These are phyloP conservation scores for Gymnorhina tibicen DNA, from an alignment of 2,113 vertebrate species.

Conservation along the genomic window DNA sequence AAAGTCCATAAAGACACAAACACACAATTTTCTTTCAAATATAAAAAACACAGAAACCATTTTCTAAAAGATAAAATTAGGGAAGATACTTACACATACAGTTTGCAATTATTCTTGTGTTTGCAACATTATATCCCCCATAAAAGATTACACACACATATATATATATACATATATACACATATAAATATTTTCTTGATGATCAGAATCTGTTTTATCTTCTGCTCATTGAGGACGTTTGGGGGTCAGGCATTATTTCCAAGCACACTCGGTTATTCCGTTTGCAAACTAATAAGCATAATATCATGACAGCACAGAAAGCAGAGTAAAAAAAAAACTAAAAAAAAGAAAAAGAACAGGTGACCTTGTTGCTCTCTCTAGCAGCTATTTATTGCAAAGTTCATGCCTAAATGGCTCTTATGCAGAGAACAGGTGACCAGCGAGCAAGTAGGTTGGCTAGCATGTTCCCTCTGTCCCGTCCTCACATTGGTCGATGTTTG, in stretches of 20 bases:
- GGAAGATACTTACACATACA: slow-evolving; percentile 76
- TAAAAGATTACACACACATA: background rate
- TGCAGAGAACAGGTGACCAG: slow-evolving; percentile 88
- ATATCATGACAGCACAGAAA: slow-evolving; percentile 41
- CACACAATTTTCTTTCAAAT: background rate
- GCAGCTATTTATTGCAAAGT: slow-evolving; percentile 93
- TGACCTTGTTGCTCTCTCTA: slow-evolving; percentile 65
- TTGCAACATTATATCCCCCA: slow-evolving; percentile 52
- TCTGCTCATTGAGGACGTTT: slow-evolving; percentile 61
- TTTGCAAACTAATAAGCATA: slow-evolving; percentile 57
- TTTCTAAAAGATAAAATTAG: slow-evolving; percentile 44
- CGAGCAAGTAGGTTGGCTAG: slow-evolving; percentile 70
- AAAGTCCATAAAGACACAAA: slow-evolving; percentile 29
- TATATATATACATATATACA: background rate
- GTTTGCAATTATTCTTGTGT: slow-evolving; percentile 66
- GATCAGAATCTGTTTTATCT: slow-evolving; percentile 64
- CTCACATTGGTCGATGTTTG: slow-evolving; percentile 77
- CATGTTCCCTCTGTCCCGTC: slow-evolving; percentile 66
- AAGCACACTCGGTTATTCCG: slow-evolving; percentile 21
- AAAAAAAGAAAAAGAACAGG: slow-evolving; percentile 62
- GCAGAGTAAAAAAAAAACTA: background rate
- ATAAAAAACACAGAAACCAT: slow-evolving; percentile 18
- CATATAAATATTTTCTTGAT: background rate
- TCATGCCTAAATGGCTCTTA: slow-evolving; percentile 89
- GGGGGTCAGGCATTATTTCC: slow-evolving; percentile 55